Conservation (phyloP, 2,797 vertebrate genomes). For the Jordanella pulchra region DNA sequence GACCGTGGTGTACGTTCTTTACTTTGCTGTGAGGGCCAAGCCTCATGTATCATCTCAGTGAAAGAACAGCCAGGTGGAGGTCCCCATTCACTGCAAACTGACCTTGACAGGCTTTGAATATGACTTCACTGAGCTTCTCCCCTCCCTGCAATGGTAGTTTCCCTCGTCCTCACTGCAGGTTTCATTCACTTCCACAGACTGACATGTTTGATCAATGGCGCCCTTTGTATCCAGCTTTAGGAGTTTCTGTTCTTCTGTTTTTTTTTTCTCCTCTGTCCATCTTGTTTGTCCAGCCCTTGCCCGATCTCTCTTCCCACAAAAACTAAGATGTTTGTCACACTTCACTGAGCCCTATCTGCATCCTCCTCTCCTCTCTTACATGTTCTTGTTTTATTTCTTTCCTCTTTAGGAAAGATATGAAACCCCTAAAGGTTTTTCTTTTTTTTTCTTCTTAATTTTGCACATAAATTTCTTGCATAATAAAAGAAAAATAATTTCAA, state of each 20-base stretch:
- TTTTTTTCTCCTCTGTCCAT: constrained; percentile 29
- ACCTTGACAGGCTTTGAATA: constrained; percentile 77
- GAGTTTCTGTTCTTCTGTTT: constrained; percentile 38
- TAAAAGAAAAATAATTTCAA: not conserved
- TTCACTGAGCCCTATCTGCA: constrained; percentile 19
- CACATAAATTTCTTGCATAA: not conserved
- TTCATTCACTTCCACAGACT: constrained; percentile 48
- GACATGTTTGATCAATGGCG: constrained; percentile 61
- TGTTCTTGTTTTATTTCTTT: constrained; percentile 27
- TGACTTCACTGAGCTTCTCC: constrained; percentile 63
- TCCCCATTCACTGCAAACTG: constrained; percentile 74
- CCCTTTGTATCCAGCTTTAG: constrained; percentile 62
- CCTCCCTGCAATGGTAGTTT: constrained; percentile 32
- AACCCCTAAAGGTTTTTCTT: not conserved
- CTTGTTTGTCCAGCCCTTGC: constrained; percentile 32
- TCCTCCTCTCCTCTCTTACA: constrained; percentile 2
- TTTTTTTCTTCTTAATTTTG: not conserved
- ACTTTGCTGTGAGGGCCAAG: constrained; percentile 29
- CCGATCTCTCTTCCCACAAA: constrained; percentile 22
- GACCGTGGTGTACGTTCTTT: constrained; percentile 30
- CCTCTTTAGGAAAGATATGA: constrained; percentile 30
- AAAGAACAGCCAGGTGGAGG: constrained; percentile 70
- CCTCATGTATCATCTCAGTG: constrained; percentile 43
- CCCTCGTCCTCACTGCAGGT: constrained; percentile 20
- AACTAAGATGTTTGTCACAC: constrained; percentile 50